phyloP scores from a whole-genome alignment of 1,140 invertebrate genomes.

The Eumaeus atala region DNA sequence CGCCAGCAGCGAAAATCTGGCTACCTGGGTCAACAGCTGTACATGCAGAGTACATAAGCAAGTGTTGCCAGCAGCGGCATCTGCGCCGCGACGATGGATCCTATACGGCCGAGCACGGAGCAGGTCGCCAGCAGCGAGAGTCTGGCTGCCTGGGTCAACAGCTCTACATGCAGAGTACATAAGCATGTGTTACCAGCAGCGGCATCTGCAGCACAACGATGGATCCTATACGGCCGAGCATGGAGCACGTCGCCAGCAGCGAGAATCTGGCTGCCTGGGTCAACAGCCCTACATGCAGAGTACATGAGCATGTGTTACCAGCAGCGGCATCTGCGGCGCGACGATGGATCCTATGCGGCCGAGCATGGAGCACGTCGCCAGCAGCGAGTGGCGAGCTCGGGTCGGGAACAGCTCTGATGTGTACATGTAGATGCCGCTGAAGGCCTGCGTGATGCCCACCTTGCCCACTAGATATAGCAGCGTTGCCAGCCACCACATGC shows the following conservation, averaged over 20 bases:
- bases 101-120: constrained; percentile 82
- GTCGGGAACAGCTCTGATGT: constrained; percentile 84
- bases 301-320: constrained; percentile 46
- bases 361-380: constrained; percentile 81
- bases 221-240: constrained; percentile 81
- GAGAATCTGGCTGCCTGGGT: constrained; percentile 80
- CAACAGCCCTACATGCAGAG: constrained; percentile 83
- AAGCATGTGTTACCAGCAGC: constrained; percentile 55
- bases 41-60: constrained; percentile 75
- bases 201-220: constrained; percentile 82
- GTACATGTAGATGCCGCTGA: constrained; percentile 80
- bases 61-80: constrained; percentile 73
- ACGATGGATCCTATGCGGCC: constrained; percentile 82
- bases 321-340: constrained; percentile 78
- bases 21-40: constrained; percentile 82
- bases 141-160: constrained; percentile 81
- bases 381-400: constrained; percentile 77
- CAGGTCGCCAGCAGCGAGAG: constrained; percentile 79
- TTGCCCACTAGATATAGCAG: constrained; percentile 80
- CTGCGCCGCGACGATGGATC: constrained; percentile 82
- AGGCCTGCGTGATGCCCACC: constrained; percentile 78
- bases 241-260: constrained; percentile 79
- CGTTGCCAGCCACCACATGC: constrained; percentile 63
- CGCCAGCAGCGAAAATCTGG: constrained; percentile 78
- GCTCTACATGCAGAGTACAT: constrained; percentile 78